Conservation (phyloP, 2,888 invertebrate genomes). For the Parnassius apollo region DNA sequence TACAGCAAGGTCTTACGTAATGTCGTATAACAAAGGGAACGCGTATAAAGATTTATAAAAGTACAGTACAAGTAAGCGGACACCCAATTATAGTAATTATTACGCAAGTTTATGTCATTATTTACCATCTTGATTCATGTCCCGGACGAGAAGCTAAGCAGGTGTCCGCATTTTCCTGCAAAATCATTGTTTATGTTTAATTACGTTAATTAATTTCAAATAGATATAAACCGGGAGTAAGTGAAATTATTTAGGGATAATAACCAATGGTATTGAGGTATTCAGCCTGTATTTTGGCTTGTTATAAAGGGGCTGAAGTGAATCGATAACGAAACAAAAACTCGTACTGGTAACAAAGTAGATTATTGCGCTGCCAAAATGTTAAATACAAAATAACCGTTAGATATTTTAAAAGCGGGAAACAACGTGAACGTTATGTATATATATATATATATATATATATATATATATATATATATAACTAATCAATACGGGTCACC, state of each 20-base stretch:
- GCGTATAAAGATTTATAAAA: constrained; percentile 63
- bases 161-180: constrained; percentile 8
- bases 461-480: too few species aligned
- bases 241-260: not conserved
- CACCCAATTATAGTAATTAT: constrained; percentile 70
- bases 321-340: too few species aligned
- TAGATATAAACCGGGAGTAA: not conserved
- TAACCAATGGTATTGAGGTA: not conserved
- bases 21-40: constrained; percentile 46
- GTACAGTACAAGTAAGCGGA: constrained; percentile 78
- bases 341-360: too few species aligned
- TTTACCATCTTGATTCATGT: constrained; percentile 55
- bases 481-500: too few species aligned
- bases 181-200: constrained; percentile 10
- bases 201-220: constrained; percentile 6
- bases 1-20: too few species aligned
- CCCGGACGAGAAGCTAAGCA: constrained; percentile 15
- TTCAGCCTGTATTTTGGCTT: too few species aligned
- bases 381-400: too few species aligned
- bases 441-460: too few species aligned
- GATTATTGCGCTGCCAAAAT: too few species aligned
- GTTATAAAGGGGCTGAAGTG: too few species aligned
- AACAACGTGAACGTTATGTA: too few species aligned
- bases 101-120: constrained; percentile 58
- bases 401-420: too few species aligned